Evolutionary conservation across 2,797 vertebrate species (phyloP).

Genomic region (Etheostoma perlongum): DNA sequence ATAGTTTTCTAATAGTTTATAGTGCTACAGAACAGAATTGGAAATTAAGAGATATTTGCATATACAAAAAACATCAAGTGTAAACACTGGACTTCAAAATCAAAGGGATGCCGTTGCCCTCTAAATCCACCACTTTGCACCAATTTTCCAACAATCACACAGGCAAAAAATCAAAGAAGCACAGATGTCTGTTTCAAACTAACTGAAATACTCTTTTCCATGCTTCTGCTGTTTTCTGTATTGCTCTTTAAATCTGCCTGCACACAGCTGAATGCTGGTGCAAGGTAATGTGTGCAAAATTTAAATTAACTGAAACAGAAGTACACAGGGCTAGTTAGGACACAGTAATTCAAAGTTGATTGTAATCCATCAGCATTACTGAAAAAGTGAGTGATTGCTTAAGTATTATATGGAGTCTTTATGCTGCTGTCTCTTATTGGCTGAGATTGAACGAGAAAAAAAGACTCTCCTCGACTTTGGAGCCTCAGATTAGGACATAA

Average conservation of each 20-base stretch:
- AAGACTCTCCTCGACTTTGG: slow-evolving; percentile 20
- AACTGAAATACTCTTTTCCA: slow-evolving; percentile 28
- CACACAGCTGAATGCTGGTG: slow-evolving; percentile 22
- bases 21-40: neutral
- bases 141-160: slow-evolving; percentile 36
- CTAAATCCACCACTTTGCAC: slow-evolving; percentile 31
- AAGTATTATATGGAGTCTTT: slow-evolving; percentile 25
- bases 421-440: slow-evolving; percentile 10
- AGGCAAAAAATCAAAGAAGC: slow-evolving; percentile 24
- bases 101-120: neutral
- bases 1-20: neutral
- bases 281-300: slow-evolving; percentile 20
- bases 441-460: slow-evolving; percentile 19
- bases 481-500: slow-evolving; percentile 34
- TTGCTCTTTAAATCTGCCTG: slow-evolving; percentile 8
- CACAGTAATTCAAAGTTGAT: neutral
- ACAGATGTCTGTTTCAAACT: slow-evolving; percentile 25
- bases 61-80: neutral
- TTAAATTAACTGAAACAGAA: neutral
- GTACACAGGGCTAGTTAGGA: too few relatives aligned
- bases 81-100: neutral
- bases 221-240: slow-evolving; percentile 9
- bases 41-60: slow-evolving; percentile 11
- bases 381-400: slow-evolving; percentile 5
- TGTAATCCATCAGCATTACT: neutral